phyloP scores from a whole-genome alignment of 1,140 invertebrate genomes.

The Phymorhynchus buccinoides region DNA sequence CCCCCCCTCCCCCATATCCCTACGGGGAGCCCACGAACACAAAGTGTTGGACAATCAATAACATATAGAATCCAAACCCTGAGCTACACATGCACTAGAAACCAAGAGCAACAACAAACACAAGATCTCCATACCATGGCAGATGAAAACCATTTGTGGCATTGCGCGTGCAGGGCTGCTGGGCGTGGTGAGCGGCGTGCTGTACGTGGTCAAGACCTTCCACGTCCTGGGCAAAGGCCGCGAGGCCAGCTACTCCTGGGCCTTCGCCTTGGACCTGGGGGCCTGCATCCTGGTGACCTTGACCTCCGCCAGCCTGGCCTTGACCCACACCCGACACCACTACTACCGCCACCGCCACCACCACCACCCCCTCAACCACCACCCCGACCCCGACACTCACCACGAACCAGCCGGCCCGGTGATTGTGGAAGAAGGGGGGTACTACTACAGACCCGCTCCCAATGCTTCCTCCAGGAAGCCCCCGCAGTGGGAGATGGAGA shows the following conservation, averaged over 20 bases:
- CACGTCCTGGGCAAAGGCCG: background rate
- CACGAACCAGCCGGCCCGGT: background rate
- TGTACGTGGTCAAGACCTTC: slow-evolving; percentile 22
- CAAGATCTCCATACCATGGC: too few relatives aligned
- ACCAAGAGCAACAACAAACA: too few relatives aligned
- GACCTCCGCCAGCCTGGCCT: background rate
- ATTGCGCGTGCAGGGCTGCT: background rate
- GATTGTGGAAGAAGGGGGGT: background rate
- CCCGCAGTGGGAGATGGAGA: background rate
- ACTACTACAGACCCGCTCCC: too few relatives aligned
- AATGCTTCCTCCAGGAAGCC: background rate
- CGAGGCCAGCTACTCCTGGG: slow-evolving; percentile 17
- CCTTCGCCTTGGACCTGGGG: slow-evolving; percentile 5
- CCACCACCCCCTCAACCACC: too few relatives aligned
- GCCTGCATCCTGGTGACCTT: slow-evolving; percentile 14
- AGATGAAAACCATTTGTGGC: too few relatives aligned
- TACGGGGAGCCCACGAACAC: too few relatives aligned
- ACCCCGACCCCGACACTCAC: too few relatives aligned
- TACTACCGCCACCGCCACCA: background rate
- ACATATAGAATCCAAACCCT: too few relatives aligned
- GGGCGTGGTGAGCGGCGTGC: slow-evolving; percentile 4
- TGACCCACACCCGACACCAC: background rate
- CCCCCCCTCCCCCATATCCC: too few relatives aligned
- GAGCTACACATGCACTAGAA: too few relatives aligned
- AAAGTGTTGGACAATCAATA: too few relatives aligned